Conservation (phyloP, 2,888 invertebrate genomes). For the Melieria crassipennis region DNA sequence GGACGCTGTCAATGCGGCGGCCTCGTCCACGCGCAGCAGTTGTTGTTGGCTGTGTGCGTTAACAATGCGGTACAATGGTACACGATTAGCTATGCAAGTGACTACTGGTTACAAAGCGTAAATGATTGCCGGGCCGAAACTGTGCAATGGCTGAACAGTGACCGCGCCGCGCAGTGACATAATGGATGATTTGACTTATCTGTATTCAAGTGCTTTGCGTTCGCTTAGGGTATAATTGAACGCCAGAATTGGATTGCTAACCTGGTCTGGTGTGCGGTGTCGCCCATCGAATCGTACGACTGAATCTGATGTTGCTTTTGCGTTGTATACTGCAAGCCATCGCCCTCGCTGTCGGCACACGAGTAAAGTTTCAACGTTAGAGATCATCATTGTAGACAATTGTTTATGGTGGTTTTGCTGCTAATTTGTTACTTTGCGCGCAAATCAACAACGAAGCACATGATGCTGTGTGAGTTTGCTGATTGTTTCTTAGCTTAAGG, state of each 20-base stretch:
- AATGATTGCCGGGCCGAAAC: too few relatives aligned
- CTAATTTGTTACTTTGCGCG: too few relatives aligned
- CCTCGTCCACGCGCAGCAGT: slow-evolving; percentile 6
- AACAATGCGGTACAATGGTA: too few relatives aligned
- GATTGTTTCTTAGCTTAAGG: too few relatives aligned
- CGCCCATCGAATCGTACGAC: slow-evolving; percentile 88
- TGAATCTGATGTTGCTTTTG: slow-evolving; percentile 76
- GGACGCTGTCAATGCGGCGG: slow-evolving; percentile 16
- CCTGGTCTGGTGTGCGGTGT: slow-evolving; percentile 75
- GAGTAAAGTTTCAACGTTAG: background rate
- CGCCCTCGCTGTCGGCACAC: slow-evolving; percentile 77
- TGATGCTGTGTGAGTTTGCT: too few relatives aligned
- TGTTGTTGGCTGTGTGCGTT: background rate
- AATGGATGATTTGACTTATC: slow-evolving; percentile 1
- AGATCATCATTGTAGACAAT: background rate
- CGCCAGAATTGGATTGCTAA: slow-evolving; percentile 69
- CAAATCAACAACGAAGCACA: too few relatives aligned
- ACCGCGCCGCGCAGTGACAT: too few relatives aligned
- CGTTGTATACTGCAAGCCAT: slow-evolving; percentile 87
- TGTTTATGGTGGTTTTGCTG: background rate
- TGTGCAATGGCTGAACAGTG: too few relatives aligned
- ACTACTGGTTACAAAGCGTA: too few relatives aligned
- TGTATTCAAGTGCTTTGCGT: background rate
- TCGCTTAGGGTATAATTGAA: background rate
- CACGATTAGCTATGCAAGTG: too few relatives aligned